Base-by-base conservation (phyloP, 2,888 invertebrate species). In the Acanthosepion pharaonis region DNA sequence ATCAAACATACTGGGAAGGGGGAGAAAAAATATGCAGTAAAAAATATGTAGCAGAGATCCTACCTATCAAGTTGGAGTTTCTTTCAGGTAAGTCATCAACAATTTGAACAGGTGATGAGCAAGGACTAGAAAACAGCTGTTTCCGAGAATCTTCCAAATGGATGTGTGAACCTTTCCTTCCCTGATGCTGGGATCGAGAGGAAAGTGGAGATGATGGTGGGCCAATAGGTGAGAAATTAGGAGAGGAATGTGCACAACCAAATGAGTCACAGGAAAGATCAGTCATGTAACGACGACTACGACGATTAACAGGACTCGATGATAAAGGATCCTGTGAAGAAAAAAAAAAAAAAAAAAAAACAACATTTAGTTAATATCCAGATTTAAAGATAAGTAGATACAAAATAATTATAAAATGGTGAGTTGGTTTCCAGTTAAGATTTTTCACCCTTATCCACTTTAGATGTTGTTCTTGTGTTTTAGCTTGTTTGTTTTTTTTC, bases 291-390 rank as follows among this genome's bases (percentile, higher is more conserved):
- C 51, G 49, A 53, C 93, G 93, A 20, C 49, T 93, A 28, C 93
- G 93, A 51, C 53, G 93, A 93, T n/a, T 93, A 49, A 93, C 93
- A 51, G 93, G 93, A 53, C 93, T 93, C n/a, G 93, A 93, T n/a
- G 93, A 93, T 93, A 93, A 11, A n/a, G 28, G 93, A 93, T 93
- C 53, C 93, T 93, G 93, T 18, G 25, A n/a, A 49, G 33, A 15
- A n/a, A 78, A 18, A 78, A 9, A 8, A 15, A 78, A 78, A n/a
- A 53, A 49, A 78, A 15, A n/a, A 78, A 18, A 78, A 9, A 8
- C 9, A 78, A 78, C 5, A 59, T 23, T 59, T 5, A 55, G 18
- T 4, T 51, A 15, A 8, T 51, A 4, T 15, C 15, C 51, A 51
- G 51, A 51, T 51, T 51, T 15, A 51, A 51, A 51, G 51, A 51